Percentiles rank a stretch among this genome's conserved stretches.
Conservation (phyloP, 2,888 invertebrate species). For the Campopleginae sp. region DNA sequence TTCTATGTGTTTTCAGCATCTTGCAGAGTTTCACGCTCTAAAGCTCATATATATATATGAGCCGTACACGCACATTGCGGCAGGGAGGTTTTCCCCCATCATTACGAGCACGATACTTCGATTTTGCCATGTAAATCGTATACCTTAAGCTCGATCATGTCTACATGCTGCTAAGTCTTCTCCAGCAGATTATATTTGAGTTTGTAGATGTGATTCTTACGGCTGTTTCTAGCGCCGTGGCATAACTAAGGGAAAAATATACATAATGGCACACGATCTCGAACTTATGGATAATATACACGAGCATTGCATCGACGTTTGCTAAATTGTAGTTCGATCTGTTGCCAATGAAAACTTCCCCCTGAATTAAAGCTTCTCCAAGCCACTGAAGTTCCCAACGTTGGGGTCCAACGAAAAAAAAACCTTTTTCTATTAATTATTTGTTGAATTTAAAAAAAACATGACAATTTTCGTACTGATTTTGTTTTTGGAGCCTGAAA, state of each 20-base stretch:
- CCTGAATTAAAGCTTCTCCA: neutral
- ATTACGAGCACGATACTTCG: constrained; percentile 76
- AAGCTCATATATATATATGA: constrained; percentile 53
- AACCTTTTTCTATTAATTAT: too few species aligned
- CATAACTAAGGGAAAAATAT: constrained; percentile 37
- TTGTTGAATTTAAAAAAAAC: too few species aligned
- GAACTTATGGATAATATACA: constrained; percentile 33
- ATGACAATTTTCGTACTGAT: too few species aligned
- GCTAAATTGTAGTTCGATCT: neutral
- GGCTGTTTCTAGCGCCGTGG: constrained; percentile 36
- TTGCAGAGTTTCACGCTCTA: constrained; percentile 55
- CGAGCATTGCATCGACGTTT: constrained; percentile 5
- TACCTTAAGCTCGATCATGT: constrained; percentile 79
- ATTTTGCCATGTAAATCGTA: constrained; percentile 82
- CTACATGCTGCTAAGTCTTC: constrained; percentile 76
- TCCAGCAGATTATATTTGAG: constrained; percentile 62
- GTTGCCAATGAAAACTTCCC: neutral
- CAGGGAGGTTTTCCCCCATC: constrained; percentile 73
- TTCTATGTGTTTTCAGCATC: constrained; percentile 43
- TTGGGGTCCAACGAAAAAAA: too few species aligned
- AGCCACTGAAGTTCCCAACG: too few species aligned
- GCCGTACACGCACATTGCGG: constrained; percentile 61
- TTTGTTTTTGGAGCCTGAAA: too few species aligned
- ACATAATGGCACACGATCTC: constrained; percentile 44
- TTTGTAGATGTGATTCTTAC: constrained; percentile 22